A percentile compares a stretch with the other conserved stretches of the same genome.
Conservation (phyloP, 1,140 invertebrate genomes). For the Ganaspis sp. region DNA sequence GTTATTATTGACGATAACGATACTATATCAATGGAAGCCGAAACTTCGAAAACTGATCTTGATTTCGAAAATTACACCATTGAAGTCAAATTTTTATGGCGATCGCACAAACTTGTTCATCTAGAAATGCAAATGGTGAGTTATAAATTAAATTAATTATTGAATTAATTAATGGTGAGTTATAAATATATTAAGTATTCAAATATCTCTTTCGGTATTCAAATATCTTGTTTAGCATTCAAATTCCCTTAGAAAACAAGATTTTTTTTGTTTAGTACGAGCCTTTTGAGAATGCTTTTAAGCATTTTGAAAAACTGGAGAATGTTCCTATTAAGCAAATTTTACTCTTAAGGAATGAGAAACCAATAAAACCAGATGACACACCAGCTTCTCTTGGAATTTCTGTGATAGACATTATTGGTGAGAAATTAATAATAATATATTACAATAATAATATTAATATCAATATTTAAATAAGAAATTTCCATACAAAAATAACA, state of each 20-base stretch:
- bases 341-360: constrained; percentile 63
- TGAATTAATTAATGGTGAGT: too few species aligned
- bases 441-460: constrained; percentile 3
- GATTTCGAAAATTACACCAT: constrained; percentile 57
- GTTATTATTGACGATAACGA: background rate
- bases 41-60: background rate
- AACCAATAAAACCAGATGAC: constrained; percentile 59
- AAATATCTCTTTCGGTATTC: too few species aligned
- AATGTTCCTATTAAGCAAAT: constrained; percentile 63
- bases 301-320: constrained; percentile 67
- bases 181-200: too few species aligned
- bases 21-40: background rate
- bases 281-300: constrained; percentile 62
- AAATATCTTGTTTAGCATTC: too few species aligned
- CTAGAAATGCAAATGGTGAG: constrained; percentile 57
- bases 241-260: constrained; percentile 8
- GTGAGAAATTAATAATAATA: constrained; percentile 44
- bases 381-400: constrained; percentile 66
- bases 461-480: constrained; percentile 29
- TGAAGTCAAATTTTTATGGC: constrained; percentile 61
- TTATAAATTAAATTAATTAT: background rate
- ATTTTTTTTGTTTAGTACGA: constrained; percentile 63
- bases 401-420: constrained; percentile 69
- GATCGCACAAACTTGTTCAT: constrained; percentile 54
- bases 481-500: too few species aligned